Evolutionary conservation across 2,113 vertebrate species (phyloP).

Genomic region (Phalacrocorax aristotelis): DNA sequence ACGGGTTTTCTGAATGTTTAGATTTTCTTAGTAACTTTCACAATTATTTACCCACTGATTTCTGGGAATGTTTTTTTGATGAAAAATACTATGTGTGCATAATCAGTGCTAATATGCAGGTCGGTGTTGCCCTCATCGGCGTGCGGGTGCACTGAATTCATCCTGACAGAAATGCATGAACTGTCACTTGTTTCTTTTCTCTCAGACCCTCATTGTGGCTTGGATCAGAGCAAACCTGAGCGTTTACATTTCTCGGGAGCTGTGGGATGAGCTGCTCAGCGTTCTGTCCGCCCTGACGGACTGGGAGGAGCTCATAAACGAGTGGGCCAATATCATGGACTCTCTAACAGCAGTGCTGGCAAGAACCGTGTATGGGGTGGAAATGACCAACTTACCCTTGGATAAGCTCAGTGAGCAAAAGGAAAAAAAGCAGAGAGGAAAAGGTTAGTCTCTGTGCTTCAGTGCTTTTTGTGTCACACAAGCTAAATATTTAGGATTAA

Average conservation of each 20-base stretch:
- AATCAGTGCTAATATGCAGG: rapidly evolving
- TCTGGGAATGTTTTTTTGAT: neutral
- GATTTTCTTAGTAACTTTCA: neutral
- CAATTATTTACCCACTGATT: neutral
- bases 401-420: conserved; percentile 98
- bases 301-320: conserved; percentile 93
- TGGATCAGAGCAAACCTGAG: conserved; percentile 96
- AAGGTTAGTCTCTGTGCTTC: conserved; percentile 75
- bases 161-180: neutral
- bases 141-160: neutral
- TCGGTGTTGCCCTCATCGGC: rapidly evolving
- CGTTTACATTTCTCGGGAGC: conserved; percentile 94
- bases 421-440: conserved; percentile 94
- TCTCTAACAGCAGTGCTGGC: conserved; percentile 92
- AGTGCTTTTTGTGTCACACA: neutral
- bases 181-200: neutral
- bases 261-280: conserved; percentile 94
- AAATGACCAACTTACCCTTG: conserved; percentile 92
- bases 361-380: conserved; percentile 90
- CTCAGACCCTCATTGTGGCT: conserved; percentile 94
- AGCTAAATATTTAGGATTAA: neutral
- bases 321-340: conserved; percentile 99
- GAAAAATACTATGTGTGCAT: neutral
- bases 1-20: rapidly evolving
- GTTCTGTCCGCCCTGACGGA: conserved; percentile 92